Conservation (phyloP, 2,888 invertebrate species). For the Nebria brevicollis region DNA sequence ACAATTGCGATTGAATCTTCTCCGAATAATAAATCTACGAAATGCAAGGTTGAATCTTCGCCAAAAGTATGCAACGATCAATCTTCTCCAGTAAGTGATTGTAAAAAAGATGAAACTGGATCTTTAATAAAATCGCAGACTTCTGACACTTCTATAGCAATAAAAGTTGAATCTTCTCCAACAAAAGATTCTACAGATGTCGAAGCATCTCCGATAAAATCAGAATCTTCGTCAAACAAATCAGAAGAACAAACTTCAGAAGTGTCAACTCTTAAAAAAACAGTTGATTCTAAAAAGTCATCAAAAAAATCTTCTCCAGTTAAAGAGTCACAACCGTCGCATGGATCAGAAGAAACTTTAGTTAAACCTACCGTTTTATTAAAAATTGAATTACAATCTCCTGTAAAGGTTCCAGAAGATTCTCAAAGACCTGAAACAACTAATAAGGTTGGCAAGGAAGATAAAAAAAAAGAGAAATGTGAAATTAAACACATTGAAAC, state of each 20-base stretch:
- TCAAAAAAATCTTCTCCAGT: background rate
- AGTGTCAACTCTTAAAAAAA: background rate
- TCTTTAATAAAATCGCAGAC: constrained; percentile 13
- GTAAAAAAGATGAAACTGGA: constrained; percentile 31
- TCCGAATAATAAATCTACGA: constrained; percentile 23
- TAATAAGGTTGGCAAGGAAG: background rate
- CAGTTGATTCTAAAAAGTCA: background rate
- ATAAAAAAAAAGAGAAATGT: background rate
- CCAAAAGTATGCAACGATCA: background rate
- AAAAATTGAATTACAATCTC: background rate
- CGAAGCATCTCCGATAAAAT: constrained; percentile 2
- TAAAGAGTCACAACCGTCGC: background rate
- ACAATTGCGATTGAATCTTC: background rate
- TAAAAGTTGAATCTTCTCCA: constrained; percentile 5
- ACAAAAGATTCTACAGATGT: constrained; percentile 4
- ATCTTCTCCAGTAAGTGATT: constrained; percentile 27
- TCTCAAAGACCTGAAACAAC: background rate
- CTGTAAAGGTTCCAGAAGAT: background rate
- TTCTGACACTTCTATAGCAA: constrained; percentile 11
- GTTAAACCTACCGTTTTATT: background rate
- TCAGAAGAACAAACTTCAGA: constrained; percentile 3
- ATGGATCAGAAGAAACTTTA: background rate
- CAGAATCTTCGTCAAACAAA: background rate
- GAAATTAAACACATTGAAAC: background rate
- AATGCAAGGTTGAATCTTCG: background rate